Base-by-base conservation (phyloP, 2,888 invertebrate species). In the Galerucella pusilla region DNA sequence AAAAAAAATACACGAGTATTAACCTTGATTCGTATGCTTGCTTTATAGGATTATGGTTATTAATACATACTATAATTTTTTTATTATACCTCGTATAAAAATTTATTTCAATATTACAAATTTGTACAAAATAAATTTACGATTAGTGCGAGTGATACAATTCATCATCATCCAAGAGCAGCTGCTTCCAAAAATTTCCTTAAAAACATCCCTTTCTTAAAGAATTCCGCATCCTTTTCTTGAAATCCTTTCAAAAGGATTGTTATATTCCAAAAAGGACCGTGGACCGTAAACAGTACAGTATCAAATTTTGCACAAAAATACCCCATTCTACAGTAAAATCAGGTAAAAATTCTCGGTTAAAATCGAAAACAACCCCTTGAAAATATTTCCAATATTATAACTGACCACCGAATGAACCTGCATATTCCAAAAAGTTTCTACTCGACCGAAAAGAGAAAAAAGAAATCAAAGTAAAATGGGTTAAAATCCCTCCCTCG, bases 401-500 rank as follows among this genome's bases (percentile, higher is more conserved):
- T 20, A 71, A 80, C 81, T 82, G 82, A 81, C 82, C 82, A 75
- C 74, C 49, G 14, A 49, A 49, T 49, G 14, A 11, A 49, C 49
- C 49, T 14, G 49, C 74, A 78, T 77, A 73, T 69, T 66, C 68
- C 70, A 49, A 63, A 73, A 71, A 65, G 54, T 65, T 63, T 69
- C 71, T 63, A 63, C 68, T 64, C 69, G 73, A 71, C 61, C 79
- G 78, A 74, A 71, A 54, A 69, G 65, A 63, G 74, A 74, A 80
- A 77, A 75, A 79, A 73, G 74, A 74, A 77, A 77, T 74, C 77
- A 73, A 49, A 49, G 78, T 76, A 78, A 80, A 81, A 81, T 80
- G 82, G 81, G 80, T 80, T 79, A 73, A 75, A 57, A 45, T 76
- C 71, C 78, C 77, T 77, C 69, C 79, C 78, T 77, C 78, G 74